Evolutionary conservation across 2,113 vertebrate species (phyloP), one percentile per base, ranked within the genome.

Genomic region (Pterocles gutturalis): DNA sequence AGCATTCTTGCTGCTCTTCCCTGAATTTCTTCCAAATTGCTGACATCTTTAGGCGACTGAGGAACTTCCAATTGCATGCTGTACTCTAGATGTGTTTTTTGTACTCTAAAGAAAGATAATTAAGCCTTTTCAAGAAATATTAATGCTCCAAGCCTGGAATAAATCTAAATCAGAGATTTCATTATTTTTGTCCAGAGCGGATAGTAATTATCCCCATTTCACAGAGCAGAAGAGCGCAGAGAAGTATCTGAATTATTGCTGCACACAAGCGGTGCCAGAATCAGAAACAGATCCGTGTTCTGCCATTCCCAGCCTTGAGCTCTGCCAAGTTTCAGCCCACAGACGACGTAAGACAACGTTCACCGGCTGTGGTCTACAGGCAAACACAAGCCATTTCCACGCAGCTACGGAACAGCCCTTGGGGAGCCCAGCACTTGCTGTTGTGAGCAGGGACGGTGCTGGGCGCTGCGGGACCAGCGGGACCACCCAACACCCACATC

Each of bases 21-120:
- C 58, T 93, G 86, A 96, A 91, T 66, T 88, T 89, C 53, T 92
- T 97, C 95, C 97, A 96, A 96, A 83, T 29, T 93, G 66, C 83
- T 95, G 91, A 94, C 83, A 96, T 94, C 86, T 95, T 96, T 95
- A 87, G 93, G 79, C 2, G 2, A 90, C 69, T 17, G 31, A 96
- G 58, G 41, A 94, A 91, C 94, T 93, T 95, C 83, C 78, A 96
- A 95, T 54, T 83, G 43, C 77, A 93, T 77, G 45, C 70, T 94
- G 70, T 73, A 89, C 66, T 95, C 91, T 93, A 83, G 77, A 92
- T 89, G 51, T 41, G 43, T 11, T 80, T 95, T 95, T 79, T 89
- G 78, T 94, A 93, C 70, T 76, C 61, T 77, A 66, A 87, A 76
- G 65, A 65, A 75, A 89, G 66, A 95, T 66, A 96, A 96, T 91